phyloP scores from a whole-genome alignment of 1,140 invertebrate genomes.

The Pseudoatta argentina region DNA sequence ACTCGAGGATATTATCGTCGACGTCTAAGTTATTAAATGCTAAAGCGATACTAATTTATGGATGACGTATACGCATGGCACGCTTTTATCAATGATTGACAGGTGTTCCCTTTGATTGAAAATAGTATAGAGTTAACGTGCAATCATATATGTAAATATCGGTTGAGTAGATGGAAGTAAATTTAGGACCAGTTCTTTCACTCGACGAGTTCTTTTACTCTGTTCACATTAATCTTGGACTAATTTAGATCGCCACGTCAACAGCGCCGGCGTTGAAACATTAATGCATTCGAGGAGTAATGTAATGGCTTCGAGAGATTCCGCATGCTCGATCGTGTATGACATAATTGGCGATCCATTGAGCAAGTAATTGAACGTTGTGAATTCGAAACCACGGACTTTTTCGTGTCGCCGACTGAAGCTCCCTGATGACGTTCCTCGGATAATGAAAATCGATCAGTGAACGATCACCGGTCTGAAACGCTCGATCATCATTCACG shows the following conservation, averaged over 20 bases:
- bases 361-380: constrained; percentile 45
- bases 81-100: constrained; percentile 22
- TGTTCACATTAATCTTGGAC: neutral
- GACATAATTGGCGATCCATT: constrained; percentile 43
- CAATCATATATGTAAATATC: neutral
- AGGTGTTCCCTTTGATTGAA: neutral
- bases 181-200: neutral
- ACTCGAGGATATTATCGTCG: neutral
- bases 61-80: neutral
- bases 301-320: constrained; percentile 21
- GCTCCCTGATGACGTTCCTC: constrained; percentile 49
- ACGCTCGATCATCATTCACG: constrained; percentile 24
- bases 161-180: neutral
- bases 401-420: constrained; percentile 38
- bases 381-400: neutral
- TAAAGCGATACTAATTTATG: neutral
- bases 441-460: constrained; percentile 27
- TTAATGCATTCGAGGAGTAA: constrained; percentile 1
- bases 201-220: neutral
- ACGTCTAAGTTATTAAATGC: neutral
- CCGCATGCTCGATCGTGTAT: constrained; percentile 35
- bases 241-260: constrained; percentile 30
- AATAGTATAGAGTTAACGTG: neutral
- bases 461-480: neutral
- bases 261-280: constrained; percentile 25